Percentiles rank a stretch among this genome's conserved stretches.
These are phyloP conservation scores for Philopotamus ludificatus DNA, from an alignment of 1,140 invertebrate genomes.

Conservation along the genomic window DNA sequence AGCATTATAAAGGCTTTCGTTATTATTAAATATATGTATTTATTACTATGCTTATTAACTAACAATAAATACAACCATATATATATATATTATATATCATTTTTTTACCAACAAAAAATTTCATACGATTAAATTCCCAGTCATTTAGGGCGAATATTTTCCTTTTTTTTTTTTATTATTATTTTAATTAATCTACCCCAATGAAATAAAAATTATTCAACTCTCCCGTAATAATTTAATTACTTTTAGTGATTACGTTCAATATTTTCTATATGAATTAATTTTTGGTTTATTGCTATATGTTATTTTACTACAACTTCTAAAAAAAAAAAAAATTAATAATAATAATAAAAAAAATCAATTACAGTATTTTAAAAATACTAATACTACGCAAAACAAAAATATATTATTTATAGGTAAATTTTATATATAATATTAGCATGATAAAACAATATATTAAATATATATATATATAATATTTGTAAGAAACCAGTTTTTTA, in stretches of 20 bases:
- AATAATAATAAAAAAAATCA: slow-evolving; percentile 18
- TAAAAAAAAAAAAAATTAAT: slow-evolving; percentile 28
- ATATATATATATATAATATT: not conserved
- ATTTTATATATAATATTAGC: slow-evolving; percentile 3
- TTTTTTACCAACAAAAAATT: not conserved
- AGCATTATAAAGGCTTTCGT: slow-evolving; percentile 42
- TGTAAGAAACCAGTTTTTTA: slow-evolving; percentile 15
- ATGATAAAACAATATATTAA: slow-evolving; percentile 6
- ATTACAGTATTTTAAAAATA: slow-evolving; percentile 21
- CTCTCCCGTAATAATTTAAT: slow-evolving; percentile 10
- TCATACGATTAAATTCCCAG: not conserved
- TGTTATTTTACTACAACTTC: slow-evolving; percentile 20
- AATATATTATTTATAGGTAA: slow-evolving; percentile 35
- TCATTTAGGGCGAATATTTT: not conserved
- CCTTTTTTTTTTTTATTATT: not conserved
- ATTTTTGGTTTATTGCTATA: slow-evolving; percentile 43
- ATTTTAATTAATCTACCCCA: slow-evolving; percentile 7
- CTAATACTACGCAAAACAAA: slow-evolving; percentile 36
- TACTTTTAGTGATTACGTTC: slow-evolving; percentile 6
- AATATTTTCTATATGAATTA: slow-evolving; percentile 24
- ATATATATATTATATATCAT: slow-evolving; percentile 8
- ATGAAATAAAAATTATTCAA: slow-evolving; percentile 17
- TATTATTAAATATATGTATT: slow-evolving; percentile 39
- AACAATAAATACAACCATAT: slow-evolving; percentile 40
- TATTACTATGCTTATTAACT: slow-evolving; percentile 29